Conservation (phyloP, 1,140 invertebrate genomes). For the Temnothorax longispinosus region DNA sequence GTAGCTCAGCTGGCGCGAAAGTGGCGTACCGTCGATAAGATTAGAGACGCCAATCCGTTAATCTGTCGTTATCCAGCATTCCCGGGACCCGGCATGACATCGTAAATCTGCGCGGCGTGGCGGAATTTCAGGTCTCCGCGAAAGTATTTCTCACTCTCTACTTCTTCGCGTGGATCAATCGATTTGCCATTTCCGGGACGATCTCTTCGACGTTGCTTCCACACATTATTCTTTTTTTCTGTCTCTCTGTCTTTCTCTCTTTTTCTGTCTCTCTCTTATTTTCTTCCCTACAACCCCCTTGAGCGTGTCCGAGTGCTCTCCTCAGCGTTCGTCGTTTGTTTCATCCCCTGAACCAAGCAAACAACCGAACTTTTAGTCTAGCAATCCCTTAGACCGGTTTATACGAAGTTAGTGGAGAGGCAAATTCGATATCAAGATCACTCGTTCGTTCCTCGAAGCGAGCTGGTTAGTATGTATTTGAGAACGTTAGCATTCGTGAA, state of each 20-base stretch:
- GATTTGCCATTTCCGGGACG: conserved; percentile 7
- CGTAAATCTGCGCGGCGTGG: conserved; percentile 34
- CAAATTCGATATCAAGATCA: conserved; percentile 35
- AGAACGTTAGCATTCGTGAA: background rate
- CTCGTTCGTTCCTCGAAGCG: conserved; percentile 19
- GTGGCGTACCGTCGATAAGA: conserved; percentile 31
- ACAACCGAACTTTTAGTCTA: conserved; percentile 30
- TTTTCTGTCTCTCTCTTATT: background rate
- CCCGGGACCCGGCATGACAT: background rate
- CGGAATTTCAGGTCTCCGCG: background rate
- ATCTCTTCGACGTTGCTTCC: conserved; percentile 20
- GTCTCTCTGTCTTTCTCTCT: background rate
- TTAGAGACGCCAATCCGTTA: conserved; percentile 37
- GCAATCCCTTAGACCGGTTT: conserved; percentile 24
- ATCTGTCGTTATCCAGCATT: conserved; percentile 23
- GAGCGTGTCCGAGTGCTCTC: conserved; percentile 24
- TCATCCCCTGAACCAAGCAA: conserved; percentile 1
- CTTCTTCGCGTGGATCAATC: conserved; percentile 57
- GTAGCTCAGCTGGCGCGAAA: background rate
- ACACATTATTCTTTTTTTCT: background rate
- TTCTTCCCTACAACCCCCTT: background rate
- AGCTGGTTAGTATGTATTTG: conserved; percentile 4
- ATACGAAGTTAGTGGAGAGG: conserved; percentile 38
- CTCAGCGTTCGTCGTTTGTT: background rate
- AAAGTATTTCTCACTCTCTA: conserved; percentile 26